Evolutionary conservation across 2,797 vertebrate species (phyloP), one percentile per base, ranked within the genome.

Genomic region (Kryptolebias ocellatus): DNA sequence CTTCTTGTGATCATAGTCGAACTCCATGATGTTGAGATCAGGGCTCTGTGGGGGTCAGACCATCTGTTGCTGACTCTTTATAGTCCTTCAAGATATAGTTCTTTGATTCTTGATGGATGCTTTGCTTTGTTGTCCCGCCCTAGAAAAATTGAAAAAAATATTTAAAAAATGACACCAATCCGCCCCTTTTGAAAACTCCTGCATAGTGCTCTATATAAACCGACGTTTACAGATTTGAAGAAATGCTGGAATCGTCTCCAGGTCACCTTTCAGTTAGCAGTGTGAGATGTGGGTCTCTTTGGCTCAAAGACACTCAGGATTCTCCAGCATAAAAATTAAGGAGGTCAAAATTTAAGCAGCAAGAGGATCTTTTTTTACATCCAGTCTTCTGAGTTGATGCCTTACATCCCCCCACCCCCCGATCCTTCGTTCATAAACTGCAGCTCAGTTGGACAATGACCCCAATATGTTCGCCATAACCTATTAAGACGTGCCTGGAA

Each of bases 31-130:
- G 51, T 54, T 60, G 20, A 54, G 66, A 54, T 54, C 11, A 53
- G 51, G 51, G 28, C 58, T 54, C 52, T 28, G 66, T 45, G 54
- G 64, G 64, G 64, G 64, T 66, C 64, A 66, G 20, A 66, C 54
- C 64, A 66, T 57, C 54, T 66, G 64, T 57, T 57, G 28, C 31
- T 47, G 34, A 46, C 42, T 47, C 50, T n/a, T 53, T 37, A 20
- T 20, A 52, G 55, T 24, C 7, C 8, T 45, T 54, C 42, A 54
- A 69, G n/a, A 54, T 54, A 34, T 50, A 61, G 63, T 39, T 37
- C 31, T 66, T 14, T 49, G 45, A 50, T 49, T 57, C 29, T 65
- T 49, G 29, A 17, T 27, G 5, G 57, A 59, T 10, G 27, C 10
- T 59, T n/a, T 28, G 18, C 10, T 20, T 56, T 31, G 16, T 52